A percentile compares a stretch with the other conserved stretches of the same genome.
These are phyloP conservation scores for Smithornis capensis DNA, from an alignment of 2,113 vertebrate species.

Conservation along the genomic window DNA sequence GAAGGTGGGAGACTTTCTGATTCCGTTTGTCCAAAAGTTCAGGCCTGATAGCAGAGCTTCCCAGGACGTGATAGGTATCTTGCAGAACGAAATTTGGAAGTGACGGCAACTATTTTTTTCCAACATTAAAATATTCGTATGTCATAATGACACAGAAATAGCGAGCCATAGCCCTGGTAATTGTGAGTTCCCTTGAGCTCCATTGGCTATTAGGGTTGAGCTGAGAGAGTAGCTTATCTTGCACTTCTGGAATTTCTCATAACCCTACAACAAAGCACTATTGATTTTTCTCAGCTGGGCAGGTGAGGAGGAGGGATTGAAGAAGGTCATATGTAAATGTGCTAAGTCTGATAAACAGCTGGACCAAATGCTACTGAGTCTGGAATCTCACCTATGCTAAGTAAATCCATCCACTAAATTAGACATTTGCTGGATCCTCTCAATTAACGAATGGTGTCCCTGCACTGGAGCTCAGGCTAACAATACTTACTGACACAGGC, in stretches of 20 bases:
- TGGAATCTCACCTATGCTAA: neutral
- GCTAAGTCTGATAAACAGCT: neutral
- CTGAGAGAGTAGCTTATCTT: slow-evolving; percentile 21
- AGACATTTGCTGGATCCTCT: neutral
- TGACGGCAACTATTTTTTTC: neutral
- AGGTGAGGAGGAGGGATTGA: neutral
- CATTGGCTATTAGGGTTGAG: neutral
- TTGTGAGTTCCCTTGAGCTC: slow-evolving; percentile 36
- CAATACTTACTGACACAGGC: neutral
- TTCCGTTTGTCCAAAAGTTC: neutral
- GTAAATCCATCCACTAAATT: neutral
- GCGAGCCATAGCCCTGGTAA: neutral
- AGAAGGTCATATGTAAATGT: slow-evolving; percentile 51
- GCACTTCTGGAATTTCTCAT: slow-evolving; percentile 64
- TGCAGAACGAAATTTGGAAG: neutral
- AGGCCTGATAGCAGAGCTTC: neutral
- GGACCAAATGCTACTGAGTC: neutral
- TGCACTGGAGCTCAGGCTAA: neutral
- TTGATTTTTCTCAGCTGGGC: slow-evolving; percentile 45
- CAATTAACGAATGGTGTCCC: neutral
- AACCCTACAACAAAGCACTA: slow-evolving; percentile 52
- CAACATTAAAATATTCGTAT: neutral
- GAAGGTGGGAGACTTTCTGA: neutral
- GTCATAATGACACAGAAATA: neutral
- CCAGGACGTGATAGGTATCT: neutral